Percentiles rank a stretch among this genome's conserved stretches.
Evolutionary conservation across 2,797 vertebrate genomes (phyloP).

Genomic region (Coilia nasus): DNA sequence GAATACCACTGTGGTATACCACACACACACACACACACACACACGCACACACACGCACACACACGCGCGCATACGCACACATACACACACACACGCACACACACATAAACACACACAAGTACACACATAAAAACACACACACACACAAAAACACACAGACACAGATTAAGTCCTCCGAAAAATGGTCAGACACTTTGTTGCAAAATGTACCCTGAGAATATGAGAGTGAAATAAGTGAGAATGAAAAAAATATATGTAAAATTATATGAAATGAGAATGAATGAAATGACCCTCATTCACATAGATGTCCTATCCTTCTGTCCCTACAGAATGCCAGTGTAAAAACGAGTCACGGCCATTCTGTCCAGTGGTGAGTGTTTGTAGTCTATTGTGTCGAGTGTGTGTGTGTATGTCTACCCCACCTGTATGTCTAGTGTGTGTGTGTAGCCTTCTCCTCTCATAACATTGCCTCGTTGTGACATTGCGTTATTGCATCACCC

Average conservation of each 20-base stretch:
- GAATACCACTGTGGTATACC: slow-evolving; percentile 87
- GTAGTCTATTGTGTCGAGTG: not conserved
- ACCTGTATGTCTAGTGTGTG: too few relatives aligned
- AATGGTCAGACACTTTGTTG: too few relatives aligned
- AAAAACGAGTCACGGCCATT: not conserved
- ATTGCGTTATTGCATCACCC: too few relatives aligned
- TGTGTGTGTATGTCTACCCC: too few relatives aligned
- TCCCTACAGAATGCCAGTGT: slow-evolving; percentile 1
- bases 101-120: not conserved
- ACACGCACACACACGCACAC: slow-evolving; percentile 17
- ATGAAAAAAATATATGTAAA: too few relatives aligned
- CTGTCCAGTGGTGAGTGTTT: slow-evolving; percentile 7
- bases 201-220: too few relatives aligned
- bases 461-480: too few relatives aligned
- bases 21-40: slow-evolving; percentile 31
- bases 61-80: slow-evolving; percentile 31
- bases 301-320: not conserved
- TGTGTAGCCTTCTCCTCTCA: too few relatives aligned
- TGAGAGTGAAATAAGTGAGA: too few relatives aligned
- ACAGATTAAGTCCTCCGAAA: not conserved
- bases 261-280: too few relatives aligned
- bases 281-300: too few relatives aligned
- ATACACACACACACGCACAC: slow-evolving; percentile 24
- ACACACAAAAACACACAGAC: too few relatives aligned
- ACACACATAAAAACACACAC: not conserved